Evolutionary conservation across 2,888 invertebrate genomes (phyloP), one percentile per base, ranked within the genome.

Genomic region (Minunthozetes semirufus): DNA sequence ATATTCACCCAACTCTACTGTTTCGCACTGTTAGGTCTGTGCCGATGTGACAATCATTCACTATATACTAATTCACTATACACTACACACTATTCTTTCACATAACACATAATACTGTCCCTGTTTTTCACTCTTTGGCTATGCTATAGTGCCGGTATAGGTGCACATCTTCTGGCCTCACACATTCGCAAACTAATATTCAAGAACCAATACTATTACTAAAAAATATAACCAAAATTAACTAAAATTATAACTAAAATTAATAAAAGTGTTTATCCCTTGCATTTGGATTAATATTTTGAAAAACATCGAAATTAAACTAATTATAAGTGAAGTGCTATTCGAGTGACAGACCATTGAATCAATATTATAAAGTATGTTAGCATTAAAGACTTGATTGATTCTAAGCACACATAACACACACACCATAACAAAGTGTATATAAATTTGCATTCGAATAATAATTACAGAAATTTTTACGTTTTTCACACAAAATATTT

Each of bases 101-200:
- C 29, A 11, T 9, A 9, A 61, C 29, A 61, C 15, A 15, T n/a
- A 6, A 53, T 22, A 38, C 17, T 66, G 33, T 66, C 29, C 38
- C 66, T 66, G 38, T 66, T 66, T 66, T 66, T 33, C 9, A 38
- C 66, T 33, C 38, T 38, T 66, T 66, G n/a, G 25, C 17, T n/a
- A n/a, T 66, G 66, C 66, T 66, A 66, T 66, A 66, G 66, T 66
- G 66, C 38, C n/a, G 11, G 38, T 66, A 66, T 66, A 66, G 66
- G 66, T 66, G 66, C 66, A 66, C 66, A 66, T 66, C 66, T n/a
- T 15, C 17, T 63, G 38, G 33, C 53, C n/a, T 1, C 53, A 48
- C 15, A 48, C 46, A 48, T 33, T 33, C 8, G 33, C 19, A 9
- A 8, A 61, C 61, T 61, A 53, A 53, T 19, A n/a, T n/a, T 48